A percentile compares a stretch with the other conserved stretches of the same genome.
Conservation (phyloP, 92 coral and sea anemone species). For the Pocillopora grandis region DNA sequence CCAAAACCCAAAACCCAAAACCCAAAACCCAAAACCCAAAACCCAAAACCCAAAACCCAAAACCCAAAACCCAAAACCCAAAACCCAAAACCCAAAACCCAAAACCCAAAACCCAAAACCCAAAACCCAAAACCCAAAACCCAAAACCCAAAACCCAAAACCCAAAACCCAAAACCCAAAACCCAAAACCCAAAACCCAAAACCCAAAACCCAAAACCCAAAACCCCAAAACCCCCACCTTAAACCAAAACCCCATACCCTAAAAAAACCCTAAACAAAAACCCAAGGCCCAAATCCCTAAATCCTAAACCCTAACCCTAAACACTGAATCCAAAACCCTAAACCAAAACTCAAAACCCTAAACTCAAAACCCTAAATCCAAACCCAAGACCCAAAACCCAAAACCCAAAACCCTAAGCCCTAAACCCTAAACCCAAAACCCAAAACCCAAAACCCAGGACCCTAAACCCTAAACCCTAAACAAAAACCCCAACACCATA, state of each 20-base stretch:
- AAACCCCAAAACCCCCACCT: slow-evolving; percentile 30
- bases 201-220: neutral
- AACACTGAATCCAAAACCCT: neutral
- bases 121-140: neutral
- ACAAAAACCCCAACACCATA: too few species aligned
- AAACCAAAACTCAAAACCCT: neutral
- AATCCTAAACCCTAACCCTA: slow-evolving; percentile 6
- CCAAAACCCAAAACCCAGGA: too few species aligned
- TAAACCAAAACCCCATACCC: slow-evolving; percentile 19
- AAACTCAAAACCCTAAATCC: neutral
- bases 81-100: neutral
- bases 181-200: too few species aligned
- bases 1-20: slow-evolving; percentile 35
- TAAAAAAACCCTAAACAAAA: neutral
- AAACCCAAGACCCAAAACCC: too few species aligned
- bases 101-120: slow-evolving; percentile 11
- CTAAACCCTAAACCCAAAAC: neutral
- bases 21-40: neutral
- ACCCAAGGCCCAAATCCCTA: neutral
- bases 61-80: too few species aligned
- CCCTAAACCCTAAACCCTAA: too few species aligned
- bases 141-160: too few species aligned
- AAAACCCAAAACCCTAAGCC: neutral
- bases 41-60: neutral
- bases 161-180: too few species aligned